These are phyloP conservation scores for Stichodactyla helianthus DNA, from an alignment of 64 coral and sea anemone species.

Conservation along the genomic window DNA sequence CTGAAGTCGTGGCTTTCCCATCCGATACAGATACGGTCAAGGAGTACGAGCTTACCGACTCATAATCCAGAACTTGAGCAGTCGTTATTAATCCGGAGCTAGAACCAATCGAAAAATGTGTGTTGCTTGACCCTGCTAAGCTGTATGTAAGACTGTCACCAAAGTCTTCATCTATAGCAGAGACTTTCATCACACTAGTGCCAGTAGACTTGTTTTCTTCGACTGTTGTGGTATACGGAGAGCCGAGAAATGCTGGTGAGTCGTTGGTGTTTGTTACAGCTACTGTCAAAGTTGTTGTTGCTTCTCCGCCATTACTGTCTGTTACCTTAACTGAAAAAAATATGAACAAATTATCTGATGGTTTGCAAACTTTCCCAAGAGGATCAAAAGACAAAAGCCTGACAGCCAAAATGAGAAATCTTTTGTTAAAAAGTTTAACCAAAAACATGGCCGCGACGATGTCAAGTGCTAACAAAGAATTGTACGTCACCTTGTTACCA, in stretches of 20 bases:
- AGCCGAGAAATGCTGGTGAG: slow-evolving; percentile 35
- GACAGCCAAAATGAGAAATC: too few relatives aligned
- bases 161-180: slow-evolving; percentile 48
- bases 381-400: too few relatives aligned
- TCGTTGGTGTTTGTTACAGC: slow-evolving; percentile 48
- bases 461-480: too few relatives aligned
- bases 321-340: slow-evolving; percentile 24
- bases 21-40: slow-evolving; percentile 32
- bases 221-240: slow-evolving; percentile 31
- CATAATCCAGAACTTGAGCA: slow-evolving; percentile 30
- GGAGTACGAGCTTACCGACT: slow-evolving; percentile 34
- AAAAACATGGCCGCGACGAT: too few relatives aligned
- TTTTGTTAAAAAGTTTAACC: too few relatives aligned
- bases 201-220: slow-evolving; percentile 38
- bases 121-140: slow-evolving; percentile 30
- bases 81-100: slow-evolving; percentile 52
- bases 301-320: slow-evolving; percentile 38
- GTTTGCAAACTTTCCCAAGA: too few relatives aligned
- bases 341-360: neutral
- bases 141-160: slow-evolving; percentile 44
- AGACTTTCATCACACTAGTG: slow-evolving; percentile 25
- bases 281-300: slow-evolving; percentile 34
- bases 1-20: slow-evolving; percentile 6
- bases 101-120: slow-evolving; percentile 42
- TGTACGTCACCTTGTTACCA: too few relatives aligned